Base-by-base conservation (phyloP, 37 sponge, comb jelly and placozoan genomes). In the Geodia barretti region DNA sequence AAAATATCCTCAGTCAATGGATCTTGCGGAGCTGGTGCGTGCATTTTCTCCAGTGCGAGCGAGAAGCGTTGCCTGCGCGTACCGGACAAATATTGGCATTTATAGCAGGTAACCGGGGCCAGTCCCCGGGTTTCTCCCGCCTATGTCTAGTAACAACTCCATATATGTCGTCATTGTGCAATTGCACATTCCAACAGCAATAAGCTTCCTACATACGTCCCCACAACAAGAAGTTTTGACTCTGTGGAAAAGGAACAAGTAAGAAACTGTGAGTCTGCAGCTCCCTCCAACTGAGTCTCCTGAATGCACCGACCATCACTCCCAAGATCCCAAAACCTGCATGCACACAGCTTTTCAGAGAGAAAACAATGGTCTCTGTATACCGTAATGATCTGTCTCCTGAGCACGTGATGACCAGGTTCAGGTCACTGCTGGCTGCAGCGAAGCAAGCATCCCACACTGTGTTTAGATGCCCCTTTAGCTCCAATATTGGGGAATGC, bases 331-430 rank as follows among this genome's bases (percentile, higher is more conserved):
- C 54, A 47, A 14, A 47, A 47, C 54, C 54, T 47, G n/a, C n/a
- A n/a, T n/a, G n/a, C n/a, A n/a, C n/a, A n/a, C n/a, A n/a, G n/a
- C n/a, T n/a, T n/a, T 7, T 47, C 54, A 47, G 54, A 14, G 14
- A 47, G 54, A 47, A 47, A 47, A 47, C 54, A 47, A n/a, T n/a
- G n/a, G n/a, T n/a, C n/a, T n/a, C n/a, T 47, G 54, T 47, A 17
- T 28, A 36, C 74, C 21, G 32, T 20, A 64, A 29, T 64, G 65
- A 29, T 64, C 65, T 64, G 65, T 64, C 65, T 64, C 65, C 65
- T 24, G 65, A 64, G 65, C 65, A 64, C 8, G 65, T 24, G 20
- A 64, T 64, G 20, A 64, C 54, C 7, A 47, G 54, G 14, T 14
- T 47, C 7, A 7, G 54, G 54, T 14, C 14, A 47, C 14, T 17